Conservation (phyloP, 2,113 vertebrate species). For the Redunca redunca region DNA sequence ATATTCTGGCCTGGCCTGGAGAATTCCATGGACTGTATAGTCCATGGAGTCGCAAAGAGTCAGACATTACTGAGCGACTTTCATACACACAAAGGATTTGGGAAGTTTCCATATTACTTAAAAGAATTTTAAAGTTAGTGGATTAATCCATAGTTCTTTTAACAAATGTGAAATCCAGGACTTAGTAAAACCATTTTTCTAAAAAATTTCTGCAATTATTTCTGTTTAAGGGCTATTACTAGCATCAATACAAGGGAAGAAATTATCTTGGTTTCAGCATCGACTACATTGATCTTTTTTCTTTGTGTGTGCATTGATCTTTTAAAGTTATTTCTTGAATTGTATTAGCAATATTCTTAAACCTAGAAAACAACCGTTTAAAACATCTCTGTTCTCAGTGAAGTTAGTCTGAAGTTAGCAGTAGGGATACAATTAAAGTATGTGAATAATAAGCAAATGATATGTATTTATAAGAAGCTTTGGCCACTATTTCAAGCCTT, state of each 20-base stretch:
- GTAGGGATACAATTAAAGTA: background rate
- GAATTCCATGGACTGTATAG: background rate
- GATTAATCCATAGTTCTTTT: background rate
- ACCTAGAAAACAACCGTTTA: background rate
- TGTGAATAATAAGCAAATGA: background rate
- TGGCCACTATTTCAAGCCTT: background rate
- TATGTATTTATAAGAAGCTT: background rate
- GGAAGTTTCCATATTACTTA: background rate
- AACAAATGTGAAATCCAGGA: background rate
- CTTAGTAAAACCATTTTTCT: background rate
- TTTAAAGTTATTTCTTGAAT: background rate
- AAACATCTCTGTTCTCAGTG: background rate
- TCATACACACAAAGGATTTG: background rate
- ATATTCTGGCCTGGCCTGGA: background rate
- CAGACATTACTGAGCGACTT: background rate
- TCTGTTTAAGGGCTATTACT: background rate
- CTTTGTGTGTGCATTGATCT: background rate
- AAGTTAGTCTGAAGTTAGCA: slow-evolving; percentile 7
- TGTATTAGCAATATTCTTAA: background rate
- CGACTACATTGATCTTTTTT: background rate
- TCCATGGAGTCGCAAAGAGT: background rate
- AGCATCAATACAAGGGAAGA: background rate
- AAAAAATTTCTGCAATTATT: background rate
- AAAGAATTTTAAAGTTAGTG: background rate
- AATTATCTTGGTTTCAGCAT: background rate